Evolutionary conservation across 2,113 vertebrate genomes (phyloP).

Genomic region (Nestor notabilis): DNA sequence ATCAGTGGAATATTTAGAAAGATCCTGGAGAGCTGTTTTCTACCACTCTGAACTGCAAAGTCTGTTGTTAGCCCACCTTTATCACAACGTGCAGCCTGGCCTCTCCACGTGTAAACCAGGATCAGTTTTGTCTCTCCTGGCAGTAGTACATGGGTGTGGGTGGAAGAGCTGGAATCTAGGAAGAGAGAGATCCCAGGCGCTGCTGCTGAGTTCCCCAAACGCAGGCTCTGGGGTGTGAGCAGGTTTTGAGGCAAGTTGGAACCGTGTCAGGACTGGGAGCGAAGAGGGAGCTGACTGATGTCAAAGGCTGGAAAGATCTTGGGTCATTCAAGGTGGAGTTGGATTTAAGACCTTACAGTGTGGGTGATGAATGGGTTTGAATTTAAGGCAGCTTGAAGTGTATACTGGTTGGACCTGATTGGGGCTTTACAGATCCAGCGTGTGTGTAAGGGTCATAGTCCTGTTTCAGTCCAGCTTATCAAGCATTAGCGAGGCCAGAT

Average conservation of each 20-base stretch:
- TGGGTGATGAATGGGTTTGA: background rate
- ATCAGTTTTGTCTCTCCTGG: background rate
- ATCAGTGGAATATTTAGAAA: background rate
- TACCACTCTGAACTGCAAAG: background rate
- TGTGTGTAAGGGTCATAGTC: background rate
- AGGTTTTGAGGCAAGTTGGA: background rate
- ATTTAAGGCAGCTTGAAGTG: background rate
- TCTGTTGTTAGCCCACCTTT: background rate
- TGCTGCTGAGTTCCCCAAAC: background rate
- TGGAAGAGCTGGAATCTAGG: background rate
- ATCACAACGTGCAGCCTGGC: background rate
- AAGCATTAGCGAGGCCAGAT: background rate
- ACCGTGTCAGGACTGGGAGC: rapidly evolving
- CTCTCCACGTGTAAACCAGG: background rate
- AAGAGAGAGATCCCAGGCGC: background rate
- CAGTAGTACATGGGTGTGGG: no score
- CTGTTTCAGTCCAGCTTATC: background rate
- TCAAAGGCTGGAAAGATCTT: background rate
- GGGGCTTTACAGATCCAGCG: background rate
- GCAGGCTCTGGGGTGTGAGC: background rate
- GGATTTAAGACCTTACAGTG: background rate
- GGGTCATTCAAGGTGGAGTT: background rate
- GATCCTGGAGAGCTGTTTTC: background rate
- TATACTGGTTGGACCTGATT: background rate
- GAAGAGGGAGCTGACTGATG: background rate